A percentile compares a stretch with the other conserved stretches of the same genome.
These are phyloP conservation scores for Temnothorax longispinosus DNA, from an alignment of 1,140 invertebrate genomes.

Conservation along the genomic window DNA sequence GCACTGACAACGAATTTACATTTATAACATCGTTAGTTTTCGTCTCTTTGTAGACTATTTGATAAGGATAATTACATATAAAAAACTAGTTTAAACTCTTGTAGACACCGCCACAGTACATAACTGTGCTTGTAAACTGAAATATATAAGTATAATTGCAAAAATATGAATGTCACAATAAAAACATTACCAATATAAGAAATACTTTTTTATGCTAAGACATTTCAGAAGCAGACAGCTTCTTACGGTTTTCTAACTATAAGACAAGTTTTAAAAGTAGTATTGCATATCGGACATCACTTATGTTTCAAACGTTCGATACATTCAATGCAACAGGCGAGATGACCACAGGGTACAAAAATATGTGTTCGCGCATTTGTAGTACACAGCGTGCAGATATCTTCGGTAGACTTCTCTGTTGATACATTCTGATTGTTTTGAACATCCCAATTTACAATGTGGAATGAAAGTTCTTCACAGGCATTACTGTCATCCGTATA, in stretches of 20 bases:
- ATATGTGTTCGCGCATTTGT: too few relatives aligned
- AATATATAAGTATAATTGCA: not conserved
- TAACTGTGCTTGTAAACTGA: not conserved
- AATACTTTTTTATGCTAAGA: not conserved
- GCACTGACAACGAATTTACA: not conserved
- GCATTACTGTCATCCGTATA: too few relatives aligned
- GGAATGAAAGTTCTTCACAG: too few relatives aligned
- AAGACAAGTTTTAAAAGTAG: not conserved
- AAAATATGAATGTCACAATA: not conserved
- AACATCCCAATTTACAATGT: too few relatives aligned
- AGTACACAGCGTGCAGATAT: too few relatives aligned
- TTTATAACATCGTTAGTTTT: not conserved
- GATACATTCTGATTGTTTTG: too few relatives aligned
- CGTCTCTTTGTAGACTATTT: not conserved
- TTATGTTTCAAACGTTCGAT: too few relatives aligned
- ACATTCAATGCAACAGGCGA: too few relatives aligned
- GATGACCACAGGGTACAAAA: too few relatives aligned
- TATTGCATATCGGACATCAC: not conserved
- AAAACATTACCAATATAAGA: not conserved
- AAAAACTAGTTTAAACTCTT: not conserved
- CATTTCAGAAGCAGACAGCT: not conserved
- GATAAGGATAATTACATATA: not conserved
- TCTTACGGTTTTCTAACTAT: not conserved
- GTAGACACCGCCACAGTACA: not conserved
- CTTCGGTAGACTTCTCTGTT: too few relatives aligned